These are phyloP conservation scores for Rhogogaster chlorosoma DNA, from an alignment of 2,888 invertebrate species.

Conservation along the genomic window DNA sequence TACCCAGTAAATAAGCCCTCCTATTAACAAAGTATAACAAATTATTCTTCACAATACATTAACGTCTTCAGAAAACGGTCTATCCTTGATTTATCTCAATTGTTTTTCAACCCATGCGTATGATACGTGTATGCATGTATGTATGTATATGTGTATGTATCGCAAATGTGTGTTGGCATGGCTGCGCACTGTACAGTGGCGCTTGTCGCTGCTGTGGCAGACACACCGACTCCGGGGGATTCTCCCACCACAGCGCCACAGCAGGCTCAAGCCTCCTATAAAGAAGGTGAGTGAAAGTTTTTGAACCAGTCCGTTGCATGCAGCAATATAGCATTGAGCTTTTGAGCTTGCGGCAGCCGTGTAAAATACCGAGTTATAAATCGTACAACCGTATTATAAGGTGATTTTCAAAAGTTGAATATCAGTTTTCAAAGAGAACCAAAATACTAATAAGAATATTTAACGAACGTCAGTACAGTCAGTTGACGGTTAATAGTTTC, in stretches of 20 bases:
- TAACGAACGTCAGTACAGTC: neutral
- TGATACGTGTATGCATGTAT: neutral
- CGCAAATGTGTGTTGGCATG: neutral
- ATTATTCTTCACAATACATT: neutral
- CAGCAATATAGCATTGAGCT: conserved; percentile 38
- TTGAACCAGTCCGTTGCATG: conserved; percentile 50
- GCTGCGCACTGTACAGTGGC: conserved; percentile 47
- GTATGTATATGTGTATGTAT: neutral
- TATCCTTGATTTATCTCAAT: conserved; percentile 11
- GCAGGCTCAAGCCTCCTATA: conserved; percentile 30
- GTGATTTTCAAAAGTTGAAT: conserved; percentile 23
- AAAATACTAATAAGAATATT: neutral
- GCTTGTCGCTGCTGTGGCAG: conserved; percentile 52
- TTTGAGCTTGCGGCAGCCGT: neutral
- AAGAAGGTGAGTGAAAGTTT: conserved; percentile 51
- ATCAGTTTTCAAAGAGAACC: neutral
- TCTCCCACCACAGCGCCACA: conserved; percentile 28
- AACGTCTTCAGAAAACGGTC: neutral
- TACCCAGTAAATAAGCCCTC: neutral
- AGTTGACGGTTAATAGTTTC: neutral
- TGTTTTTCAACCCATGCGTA: conserved; percentile 3
- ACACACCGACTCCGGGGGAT: conserved; percentile 51
- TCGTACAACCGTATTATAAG: neutral
- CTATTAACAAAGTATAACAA: neutral
- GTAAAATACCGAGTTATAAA: neutral